A percentile compares a stretch with the other conserved stretches of the same genome.
phyloP scores from a whole-genome alignment of 1,140 invertebrate species.

The Holotrichia oblita region DNA sequence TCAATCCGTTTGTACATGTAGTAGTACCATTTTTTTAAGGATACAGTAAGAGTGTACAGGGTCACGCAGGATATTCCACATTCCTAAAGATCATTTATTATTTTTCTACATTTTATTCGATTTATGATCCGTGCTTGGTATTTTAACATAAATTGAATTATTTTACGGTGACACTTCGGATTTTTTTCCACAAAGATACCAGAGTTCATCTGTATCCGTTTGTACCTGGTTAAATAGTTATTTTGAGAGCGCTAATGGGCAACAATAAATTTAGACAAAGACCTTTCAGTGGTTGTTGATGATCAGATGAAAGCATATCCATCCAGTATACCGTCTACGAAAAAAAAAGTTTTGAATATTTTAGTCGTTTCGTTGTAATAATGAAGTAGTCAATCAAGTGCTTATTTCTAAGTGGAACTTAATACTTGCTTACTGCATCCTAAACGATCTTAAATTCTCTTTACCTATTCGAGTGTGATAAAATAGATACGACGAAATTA shows the following conservation, averaged over 20 bases:
- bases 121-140: conserved; percentile 37
- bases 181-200: not conserved
- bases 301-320: conserved; percentile 4
- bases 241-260: not conserved
- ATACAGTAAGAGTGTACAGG: not conserved
- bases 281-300: conserved; percentile 9
- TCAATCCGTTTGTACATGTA: not conserved
- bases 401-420: conserved; percentile 30
- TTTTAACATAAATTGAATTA: conserved; percentile 41
- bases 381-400: conserved; percentile 34
- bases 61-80: conserved; percentile 30
- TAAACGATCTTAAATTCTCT: not conserved
- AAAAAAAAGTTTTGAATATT: conserved; percentile 30
- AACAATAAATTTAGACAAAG: conserved; percentile 25
- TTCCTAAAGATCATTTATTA: conserved; percentile 38
- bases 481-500: conserved; percentile 3
- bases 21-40: not conserved
- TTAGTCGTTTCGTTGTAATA: conserved; percentile 33
- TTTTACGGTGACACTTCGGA: conserved; percentile 35
- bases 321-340: not conserved
- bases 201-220: not conserved
- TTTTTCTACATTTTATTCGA: conserved; percentile 28
- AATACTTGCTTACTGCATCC: conserved; percentile 20
- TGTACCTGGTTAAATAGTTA: conserved; percentile 5
- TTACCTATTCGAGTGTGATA: not conserved